Conservation (phyloP, 2,888 invertebrate genomes). For the Lypha dubia region DNA sequence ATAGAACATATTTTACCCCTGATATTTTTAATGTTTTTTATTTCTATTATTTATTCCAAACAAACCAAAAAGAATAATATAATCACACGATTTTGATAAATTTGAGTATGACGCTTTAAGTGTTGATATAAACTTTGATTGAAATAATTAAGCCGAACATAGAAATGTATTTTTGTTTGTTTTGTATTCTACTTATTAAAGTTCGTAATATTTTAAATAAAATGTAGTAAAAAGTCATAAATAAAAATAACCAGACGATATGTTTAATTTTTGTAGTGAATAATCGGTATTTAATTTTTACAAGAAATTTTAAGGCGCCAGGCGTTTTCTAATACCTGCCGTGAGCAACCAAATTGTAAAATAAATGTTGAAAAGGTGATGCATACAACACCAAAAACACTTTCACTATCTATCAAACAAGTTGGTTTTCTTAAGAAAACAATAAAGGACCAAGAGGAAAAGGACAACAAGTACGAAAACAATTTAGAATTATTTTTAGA, state of each 20-base stretch:
- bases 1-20: constrained; percentile 6
- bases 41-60: not conserved
- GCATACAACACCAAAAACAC: constrained; percentile 44
- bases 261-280: not conserved
- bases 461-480: constrained; percentile 21
- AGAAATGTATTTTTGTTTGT: not conserved
- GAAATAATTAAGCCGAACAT: not conserved
- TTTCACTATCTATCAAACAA: constrained; percentile 57
- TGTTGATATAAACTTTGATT: constrained; percentile 18
- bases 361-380: not conserved
- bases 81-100: constrained; percentile 18
- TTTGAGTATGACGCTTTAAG: not conserved
- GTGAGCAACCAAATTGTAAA: constrained; percentile 23
- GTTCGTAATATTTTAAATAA: not conserved
- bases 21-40: not conserved
- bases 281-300: constrained; percentile 11
- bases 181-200: constrained; percentile 13
- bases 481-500: not conserved
- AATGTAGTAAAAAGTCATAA: not conserved
- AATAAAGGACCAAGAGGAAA: constrained; percentile 39
- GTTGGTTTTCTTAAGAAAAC: constrained; percentile 53
- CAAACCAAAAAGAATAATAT: not conserved
- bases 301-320: constrained; percentile 66
- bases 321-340: constrained; percentile 46
- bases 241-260: not conserved